phyloP scores from a whole-genome alignment of 1,140 invertebrate genomes.

The Agrypnia vestita region DNA sequence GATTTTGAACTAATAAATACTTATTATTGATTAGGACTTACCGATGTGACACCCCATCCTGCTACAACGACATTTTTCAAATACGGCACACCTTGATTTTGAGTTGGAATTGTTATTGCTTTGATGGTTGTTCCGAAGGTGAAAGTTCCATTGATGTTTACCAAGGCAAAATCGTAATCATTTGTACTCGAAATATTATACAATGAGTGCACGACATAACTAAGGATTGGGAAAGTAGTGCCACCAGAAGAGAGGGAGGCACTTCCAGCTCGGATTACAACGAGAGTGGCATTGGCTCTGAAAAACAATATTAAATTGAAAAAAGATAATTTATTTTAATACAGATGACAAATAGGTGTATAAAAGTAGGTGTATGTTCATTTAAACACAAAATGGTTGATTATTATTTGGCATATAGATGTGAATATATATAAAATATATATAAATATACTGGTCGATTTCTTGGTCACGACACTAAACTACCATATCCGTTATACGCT shows the following conservation, averaged over 20 bases:
- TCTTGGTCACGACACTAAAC: too few species aligned
- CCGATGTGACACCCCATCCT: slow-evolving; percentile 69
- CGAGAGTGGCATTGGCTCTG: slow-evolving; percentile 62
- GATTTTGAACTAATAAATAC: too few species aligned
- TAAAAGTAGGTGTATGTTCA: too few species aligned
- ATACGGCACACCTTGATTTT: slow-evolving; percentile 63
- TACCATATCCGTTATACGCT: too few species aligned
- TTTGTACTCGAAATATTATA: slow-evolving; percentile 65
- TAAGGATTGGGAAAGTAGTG: slow-evolving; percentile 63
- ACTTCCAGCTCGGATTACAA: slow-evolving; percentile 68
- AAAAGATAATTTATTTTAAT: too few species aligned
- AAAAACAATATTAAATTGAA: too few species aligned
- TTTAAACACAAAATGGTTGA: too few species aligned
- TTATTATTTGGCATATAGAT: too few species aligned
- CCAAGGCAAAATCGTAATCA: slow-evolving; percentile 69
- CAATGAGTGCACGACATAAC: slow-evolving; percentile 66
- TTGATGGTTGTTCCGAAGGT: slow-evolving; percentile 63
- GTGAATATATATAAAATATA: too few species aligned
- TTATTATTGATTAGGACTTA: slow-evolving; percentile 59
- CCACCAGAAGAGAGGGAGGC: slow-evolving; percentile 67
- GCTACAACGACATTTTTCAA: slow-evolving; percentile 66
- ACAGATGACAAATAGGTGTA: too few species aligned
- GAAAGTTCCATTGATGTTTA: slow-evolving; percentile 64
- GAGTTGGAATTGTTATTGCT: slow-evolving; percentile 64
- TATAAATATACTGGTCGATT: too few species aligned